Evolutionary conservation across 2,113 vertebrate genomes (phyloP).

Genomic region (Acrocephalus kingi): DNA sequence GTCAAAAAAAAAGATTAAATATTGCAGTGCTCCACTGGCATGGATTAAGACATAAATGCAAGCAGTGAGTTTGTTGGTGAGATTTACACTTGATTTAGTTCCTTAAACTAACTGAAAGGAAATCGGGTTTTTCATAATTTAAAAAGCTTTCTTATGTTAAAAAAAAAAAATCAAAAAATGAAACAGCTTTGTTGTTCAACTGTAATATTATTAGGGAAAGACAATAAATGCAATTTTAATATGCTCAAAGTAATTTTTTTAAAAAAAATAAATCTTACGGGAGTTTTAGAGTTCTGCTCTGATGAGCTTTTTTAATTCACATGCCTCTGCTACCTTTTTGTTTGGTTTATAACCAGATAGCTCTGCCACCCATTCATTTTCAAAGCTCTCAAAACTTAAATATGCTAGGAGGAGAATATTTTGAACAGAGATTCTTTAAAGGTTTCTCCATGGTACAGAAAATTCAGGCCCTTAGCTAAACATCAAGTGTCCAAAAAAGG

Average conservation of each 20-base stretch:
- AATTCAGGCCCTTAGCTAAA: neutral
- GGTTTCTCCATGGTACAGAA: neutral
- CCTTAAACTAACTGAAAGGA: neutral
- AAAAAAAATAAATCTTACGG: neutral
- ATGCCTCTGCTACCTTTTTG: neutral
- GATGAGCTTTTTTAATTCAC: neutral
- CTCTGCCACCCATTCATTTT: neutral
- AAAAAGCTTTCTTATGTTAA: neutral
- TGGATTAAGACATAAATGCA: neutral
- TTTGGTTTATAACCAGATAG: neutral
- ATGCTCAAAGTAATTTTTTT: neutral
- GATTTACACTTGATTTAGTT: neutral
- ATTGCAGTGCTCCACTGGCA: neutral
- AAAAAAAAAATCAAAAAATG: no score
- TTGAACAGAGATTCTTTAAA: neutral
- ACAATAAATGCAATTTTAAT: neutral
- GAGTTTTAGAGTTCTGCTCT: neutral
- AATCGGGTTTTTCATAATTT: neutral
- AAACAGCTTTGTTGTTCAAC: neutral
- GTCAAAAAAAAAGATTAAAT: neutral
- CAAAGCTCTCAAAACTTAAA: neutral
- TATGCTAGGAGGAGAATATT: neutral
- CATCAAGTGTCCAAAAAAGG: neutral
- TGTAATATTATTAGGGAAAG: neutral
- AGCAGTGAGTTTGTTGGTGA: constrained; percentile 4